These are phyloP conservation scores for Leucophenga montana DNA, from an alignment of 2,888 invertebrate species.

Conservation along the genomic window DNA sequence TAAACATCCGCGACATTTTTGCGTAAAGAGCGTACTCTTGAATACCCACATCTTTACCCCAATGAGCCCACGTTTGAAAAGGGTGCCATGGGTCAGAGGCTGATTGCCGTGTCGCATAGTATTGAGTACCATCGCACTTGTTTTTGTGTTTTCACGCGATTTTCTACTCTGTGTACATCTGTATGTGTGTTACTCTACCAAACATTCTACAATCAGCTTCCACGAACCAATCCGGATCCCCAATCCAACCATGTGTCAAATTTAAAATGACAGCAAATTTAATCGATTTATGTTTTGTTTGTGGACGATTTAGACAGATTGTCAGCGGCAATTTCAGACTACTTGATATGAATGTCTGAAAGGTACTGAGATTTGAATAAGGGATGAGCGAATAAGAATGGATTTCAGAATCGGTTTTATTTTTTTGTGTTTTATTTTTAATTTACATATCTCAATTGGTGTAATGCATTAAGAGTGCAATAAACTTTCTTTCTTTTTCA, in stretches of 20 bases:
- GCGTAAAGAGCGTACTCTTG: neutral
- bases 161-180: neutral
- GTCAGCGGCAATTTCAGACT: constrained; percentile 35
- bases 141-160: constrained; percentile 18
- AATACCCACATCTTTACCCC: neutral
- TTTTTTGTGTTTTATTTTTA: no score
- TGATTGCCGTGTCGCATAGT: neutral
- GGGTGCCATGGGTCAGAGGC: neutral
- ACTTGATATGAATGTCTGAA: no score
- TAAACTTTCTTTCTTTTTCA: neutral
- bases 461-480: constrained; percentile 2
- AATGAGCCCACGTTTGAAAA: neutral
- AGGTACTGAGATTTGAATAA: neutral
- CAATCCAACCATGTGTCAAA: constrained; percentile 59
- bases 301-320: constrained; percentile 49
- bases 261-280: constrained; percentile 69
- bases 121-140: neutral
- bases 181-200: neutral
- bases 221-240: neutral
- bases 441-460: no score
- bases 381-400: no score
- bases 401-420: no score
- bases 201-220: neutral
- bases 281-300: constrained; percentile 67
- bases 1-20: constrained; percentile 18